Base-by-base conservation (phyloP, 2,797 vertebrate species). In the Micropoecilia bifurca region DNA sequence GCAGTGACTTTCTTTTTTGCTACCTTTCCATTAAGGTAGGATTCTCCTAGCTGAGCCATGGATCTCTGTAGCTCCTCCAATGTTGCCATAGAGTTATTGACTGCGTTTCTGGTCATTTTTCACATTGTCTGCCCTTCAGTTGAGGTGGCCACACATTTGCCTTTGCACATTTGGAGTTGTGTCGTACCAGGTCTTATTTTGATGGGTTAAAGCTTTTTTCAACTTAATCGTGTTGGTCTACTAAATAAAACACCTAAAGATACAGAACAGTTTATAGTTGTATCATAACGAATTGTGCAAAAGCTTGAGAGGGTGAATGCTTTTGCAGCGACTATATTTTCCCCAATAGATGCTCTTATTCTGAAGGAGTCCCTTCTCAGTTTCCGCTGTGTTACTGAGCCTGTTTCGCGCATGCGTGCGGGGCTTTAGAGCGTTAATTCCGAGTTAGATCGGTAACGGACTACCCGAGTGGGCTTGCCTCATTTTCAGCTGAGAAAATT, bases 321-420 rank as follows among this genome's bases (percentile, higher is more conserved):
- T 36, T 63, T 63, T 53, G 50, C 50, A 53, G 50, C 3, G 50
- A 25, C 50, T 53, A 53, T 53, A 50, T 50, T 25, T 53, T 53
- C 22, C 50, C 25, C 50, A 53, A 3, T 9, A 53, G 50, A 53
- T 53, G 50, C 50, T 25, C 2, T 48, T 85, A 84, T 77, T 86
- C 6, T 82, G 86, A 61, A 84, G 55, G 76, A 12, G 1, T 2
- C 0, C 8, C 13, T 36, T 55, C 3, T 75, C 16, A 8, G 4
- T 63, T 77, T 73, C 73, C 71, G 59, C 10, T 73, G 30, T 77
- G 48, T 50, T 1, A 78, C 7, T 73, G 39, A 83, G 33, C 18
- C 53, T 1, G 13, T 55, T n/a, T 28, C 83, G 85, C 93, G 93
- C 94, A 93, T 94, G 93, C 88, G 90, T 53, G 33, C 20, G 25